These are phyloP conservation scores for Empidonax traillii DNA, from an alignment of 2,113 vertebrate species.

Conservation along the genomic window DNA sequence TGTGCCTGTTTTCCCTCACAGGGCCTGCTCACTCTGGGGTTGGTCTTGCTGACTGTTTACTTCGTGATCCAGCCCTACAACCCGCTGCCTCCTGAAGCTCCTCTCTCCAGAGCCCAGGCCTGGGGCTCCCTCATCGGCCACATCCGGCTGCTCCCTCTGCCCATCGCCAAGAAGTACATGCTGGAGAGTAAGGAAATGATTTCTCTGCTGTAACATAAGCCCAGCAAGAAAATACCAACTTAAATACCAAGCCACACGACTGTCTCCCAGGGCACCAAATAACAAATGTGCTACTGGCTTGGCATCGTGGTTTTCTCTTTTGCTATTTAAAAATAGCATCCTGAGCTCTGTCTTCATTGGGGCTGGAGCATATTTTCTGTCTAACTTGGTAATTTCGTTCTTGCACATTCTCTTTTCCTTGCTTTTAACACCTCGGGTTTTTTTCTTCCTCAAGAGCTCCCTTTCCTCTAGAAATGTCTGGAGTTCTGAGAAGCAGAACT, in stretches of 20 bases:
- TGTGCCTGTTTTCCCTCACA: conserved; percentile 51
- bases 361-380: background rate
- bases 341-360: background rate
- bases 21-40: conserved; percentile 81
- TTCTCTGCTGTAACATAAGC: background rate
- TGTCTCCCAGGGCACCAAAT: background rate
- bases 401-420: background rate
- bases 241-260: background rate
- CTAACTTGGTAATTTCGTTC: background rate
- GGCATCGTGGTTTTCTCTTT: background rate
- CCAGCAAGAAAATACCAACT: conserved; percentile 25
- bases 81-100: conserved; percentile 74
- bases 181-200: conserved; percentile 78
- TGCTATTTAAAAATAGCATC: conserved; percentile 24
- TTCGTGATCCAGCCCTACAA: conserved; percentile 85
- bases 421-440: background rate
- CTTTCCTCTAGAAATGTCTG: background rate
- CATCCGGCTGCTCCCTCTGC: conserved; percentile 87
- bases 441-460: background rate
- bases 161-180: conserved; percentile 95
- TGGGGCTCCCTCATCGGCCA: conserved; percentile 88
- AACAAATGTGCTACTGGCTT: background rate
- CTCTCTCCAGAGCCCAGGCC: conserved; percentile 78
- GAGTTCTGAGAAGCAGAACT: background rate
- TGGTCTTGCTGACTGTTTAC: conserved; percentile 83